phyloP scores from a whole-genome alignment of 2,797 vertebrate species.

The Hydrocynus forskahlii region DNA sequence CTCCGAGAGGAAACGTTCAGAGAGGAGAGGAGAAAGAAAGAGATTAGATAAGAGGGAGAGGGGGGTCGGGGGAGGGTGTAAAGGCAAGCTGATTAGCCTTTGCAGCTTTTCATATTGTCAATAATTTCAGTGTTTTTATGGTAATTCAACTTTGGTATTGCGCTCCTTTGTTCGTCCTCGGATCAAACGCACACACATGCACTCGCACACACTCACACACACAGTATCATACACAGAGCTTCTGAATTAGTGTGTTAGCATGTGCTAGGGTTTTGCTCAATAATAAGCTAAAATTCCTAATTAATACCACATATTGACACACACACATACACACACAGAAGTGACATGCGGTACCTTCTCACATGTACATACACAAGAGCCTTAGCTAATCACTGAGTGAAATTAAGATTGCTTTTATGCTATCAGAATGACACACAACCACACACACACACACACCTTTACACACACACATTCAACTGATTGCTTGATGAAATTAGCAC shows the following conservation, averaged over 20 bases:
- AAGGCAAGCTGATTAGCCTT: slow-evolving; percentile 69
- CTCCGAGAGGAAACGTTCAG: slow-evolving; percentile 58
- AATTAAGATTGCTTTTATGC: slow-evolving; percentile 34
- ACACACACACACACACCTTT: slow-evolving; percentile 5
- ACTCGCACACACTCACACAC: not conserved
- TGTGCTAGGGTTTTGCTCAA: slow-evolving; percentile 39
- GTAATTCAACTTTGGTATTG: slow-evolving; percentile 58
- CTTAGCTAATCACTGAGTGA: slow-evolving; percentile 26
- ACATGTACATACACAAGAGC: not conserved
- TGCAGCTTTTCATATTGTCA: slow-evolving; percentile 68
- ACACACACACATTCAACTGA: slow-evolving; percentile 32
- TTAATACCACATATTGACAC: slow-evolving; percentile 56
- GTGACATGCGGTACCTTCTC: not conserved
- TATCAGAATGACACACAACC: not conserved
- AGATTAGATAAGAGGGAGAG: slow-evolving; percentile 73
- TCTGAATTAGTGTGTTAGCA: slow-evolving; percentile 7
- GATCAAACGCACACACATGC: slow-evolving; percentile 13
- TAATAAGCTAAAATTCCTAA: slow-evolving; percentile 70
- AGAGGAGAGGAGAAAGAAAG: slow-evolving; percentile 70
- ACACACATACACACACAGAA: not conserved
- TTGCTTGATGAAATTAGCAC: slow-evolving; percentile 73
- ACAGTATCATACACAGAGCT: not conserved
- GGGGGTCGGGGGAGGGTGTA: slow-evolving; percentile 63
- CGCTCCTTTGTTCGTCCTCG: not conserved
- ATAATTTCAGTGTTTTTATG: slow-evolving; percentile 73